Conservation (phyloP, 1,140 invertebrate genomes). For the Drosophila obscura region DNA sequence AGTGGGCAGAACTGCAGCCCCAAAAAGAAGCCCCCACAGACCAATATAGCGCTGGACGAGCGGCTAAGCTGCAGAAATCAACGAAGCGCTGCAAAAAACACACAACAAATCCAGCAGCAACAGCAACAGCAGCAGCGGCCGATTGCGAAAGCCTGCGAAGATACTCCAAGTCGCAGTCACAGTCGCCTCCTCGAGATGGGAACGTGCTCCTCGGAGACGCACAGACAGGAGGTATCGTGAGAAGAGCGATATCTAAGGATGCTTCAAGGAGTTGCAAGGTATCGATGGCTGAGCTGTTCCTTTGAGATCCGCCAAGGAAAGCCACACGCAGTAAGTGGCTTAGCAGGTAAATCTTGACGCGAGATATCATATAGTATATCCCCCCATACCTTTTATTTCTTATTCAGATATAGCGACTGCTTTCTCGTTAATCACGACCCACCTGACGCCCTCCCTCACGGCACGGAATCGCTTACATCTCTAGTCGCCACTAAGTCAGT, state of each 20-base stretch:
- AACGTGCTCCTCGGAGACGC: conserved; percentile 12
- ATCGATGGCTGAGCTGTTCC: too few relatives aligned
- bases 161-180: conserved; percentile 62
- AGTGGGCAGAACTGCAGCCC: conserved; percentile 75
- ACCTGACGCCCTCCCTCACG: conserved; percentile 39
- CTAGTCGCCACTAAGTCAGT: conserved; percentile 63
- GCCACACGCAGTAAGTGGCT: too few relatives aligned
- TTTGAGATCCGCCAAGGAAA: too few relatives aligned
- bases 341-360: too few relatives aligned
- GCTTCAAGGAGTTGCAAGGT: too few relatives aligned
- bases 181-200: conserved; percentile 37
- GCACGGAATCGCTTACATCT: conserved; percentile 40
- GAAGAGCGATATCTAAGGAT: background rate
- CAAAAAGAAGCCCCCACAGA: conserved; percentile 64
- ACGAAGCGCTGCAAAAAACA: conserved; percentile 69
- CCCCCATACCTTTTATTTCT: conserved; percentile 2
- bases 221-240: conserved; percentile 6
- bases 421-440: conserved; percentile 45
- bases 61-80: conserved; percentile 70
- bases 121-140: conserved; percentile 36
- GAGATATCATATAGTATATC: background rate
- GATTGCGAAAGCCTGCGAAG: conserved; percentile 73
- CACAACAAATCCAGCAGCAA: conserved; percentile 10
- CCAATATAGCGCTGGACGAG: conserved; percentile 77
- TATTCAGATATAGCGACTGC: conserved; percentile 25